Evolutionary conservation across 2,113 vertebrate species (phyloP), one percentile per base, ranked within the genome.

Genomic region (Elgaria multicarinata): DNA sequence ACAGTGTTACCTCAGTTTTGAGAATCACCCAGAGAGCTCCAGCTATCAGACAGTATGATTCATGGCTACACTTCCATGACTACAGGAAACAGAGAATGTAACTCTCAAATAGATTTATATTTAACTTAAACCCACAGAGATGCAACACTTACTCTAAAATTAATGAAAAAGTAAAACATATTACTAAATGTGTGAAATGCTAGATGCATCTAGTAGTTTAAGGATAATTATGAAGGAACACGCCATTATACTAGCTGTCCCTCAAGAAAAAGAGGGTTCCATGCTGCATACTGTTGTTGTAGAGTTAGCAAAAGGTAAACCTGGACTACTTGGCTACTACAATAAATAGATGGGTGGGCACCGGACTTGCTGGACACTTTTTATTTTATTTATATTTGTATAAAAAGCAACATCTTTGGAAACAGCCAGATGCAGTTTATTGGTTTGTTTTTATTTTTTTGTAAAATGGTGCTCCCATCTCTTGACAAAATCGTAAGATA

Each of bases 211-310:
- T 71, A 90, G 2, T 87, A 76, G 76, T 82, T 77, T 58, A 91
- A 87, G 87, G 58, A 64, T 24, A 53, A 69, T 50, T 83, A 83
- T 33, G 36, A 71, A 93, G 81, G 85, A 58, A 91, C 5, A 69
- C 12, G 26, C 76, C 24, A 78, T 78, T 78, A 50, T 44, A 3
- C 46, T 18, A 18, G 4, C 28, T 53, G 22, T 53, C 46, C 28
- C 5, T 2, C 12, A 16, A 20, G 6, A 6, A 75, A 75, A 42
- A 77, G 44, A 46, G 42, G 24, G 22, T 10, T 77, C 22, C 22
- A 42, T 42, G 20, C 4, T 42, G 1, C 18, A 42, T 6, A 31
- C 26, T 46, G 75, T 12, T 53, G 50, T 24, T 36, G 53, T 20
- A 20, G 55, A 55, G 16, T 7, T 9, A 42, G 36, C 22, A 42